A percentile compares a stretch with the other conserved stretches of the same genome.
These are phyloP conservation scores for Cebidichthys violaceus DNA, from an alignment of 2,113 vertebrate species.

Conservation along the genomic window DNA sequence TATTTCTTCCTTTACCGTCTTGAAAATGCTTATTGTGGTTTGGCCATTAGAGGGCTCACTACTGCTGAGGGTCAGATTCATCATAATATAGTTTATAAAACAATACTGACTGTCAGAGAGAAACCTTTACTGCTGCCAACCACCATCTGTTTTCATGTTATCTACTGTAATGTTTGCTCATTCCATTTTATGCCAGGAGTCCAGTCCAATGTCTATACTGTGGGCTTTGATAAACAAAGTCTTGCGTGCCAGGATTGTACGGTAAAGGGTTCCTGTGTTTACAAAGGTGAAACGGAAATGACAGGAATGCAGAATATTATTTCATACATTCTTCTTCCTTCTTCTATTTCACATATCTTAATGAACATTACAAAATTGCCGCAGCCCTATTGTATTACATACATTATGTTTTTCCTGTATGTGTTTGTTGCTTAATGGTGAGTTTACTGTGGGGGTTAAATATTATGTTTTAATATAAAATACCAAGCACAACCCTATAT, in stretches of 20 bases:
- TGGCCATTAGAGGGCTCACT: conserved; percentile 65
- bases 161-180: conserved; percentile 48
- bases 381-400: not conserved
- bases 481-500: not conserved
- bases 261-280: conserved; percentile 19
- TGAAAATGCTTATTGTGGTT: conserved; percentile 41
- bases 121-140: conserved; percentile 40
- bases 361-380: not conserved
- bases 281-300: not conserved
- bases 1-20: conserved; percentile 32
- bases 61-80: conserved; percentile 17
- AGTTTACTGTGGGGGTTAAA: not conserved
- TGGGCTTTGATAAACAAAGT: conserved; percentile 28
- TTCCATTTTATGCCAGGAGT: conserved; percentile 41
- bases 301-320: not conserved
- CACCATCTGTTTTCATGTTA: conserved; percentile 60
- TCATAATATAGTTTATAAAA: conserved; percentile 43
- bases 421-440: not conserved
- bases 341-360: not conserved
- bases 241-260: not conserved
- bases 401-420: not conserved
- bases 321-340: not conserved
- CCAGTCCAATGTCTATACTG: conserved; percentile 57
- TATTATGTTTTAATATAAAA: not conserved
- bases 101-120: conserved; percentile 28